Evolutionary conservation across 2,113 vertebrate species (phyloP), one percentile per base, ranked within the genome.

Genomic region (Toxotes chatareus): DNA sequence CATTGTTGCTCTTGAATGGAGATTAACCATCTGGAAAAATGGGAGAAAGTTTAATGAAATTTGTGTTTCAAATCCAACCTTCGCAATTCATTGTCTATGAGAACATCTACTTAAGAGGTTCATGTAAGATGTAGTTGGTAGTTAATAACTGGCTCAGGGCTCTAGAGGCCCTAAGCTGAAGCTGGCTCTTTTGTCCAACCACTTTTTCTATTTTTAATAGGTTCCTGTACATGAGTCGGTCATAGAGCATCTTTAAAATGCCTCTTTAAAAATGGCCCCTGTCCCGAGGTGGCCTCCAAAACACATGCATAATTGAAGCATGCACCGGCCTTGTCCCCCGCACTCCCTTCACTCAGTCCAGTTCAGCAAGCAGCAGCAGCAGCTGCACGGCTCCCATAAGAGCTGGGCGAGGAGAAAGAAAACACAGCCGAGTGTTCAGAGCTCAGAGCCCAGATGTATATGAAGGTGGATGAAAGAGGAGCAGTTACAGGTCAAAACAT

Each of bases 181-280:
- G 72, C 76, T 13, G 70, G 71, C 80, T 80, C 70, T 90, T 94
- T 90, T 92, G 89, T 93, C 80, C 23, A 3, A 93, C 89, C 88
- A 82, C 89, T 88, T 83, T 73, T 86, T 94, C 84, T 81, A 94
- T 93, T 90, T 94, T 94, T 94, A 81, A 93, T 92, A 82, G 64
- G 53, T 82, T 93, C 84, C 79, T 79, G 88, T 90, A 90, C 86
- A 91, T 73, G 87, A 91, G 82, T 86, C 61, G 38, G 76, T 51
- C 1, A 66, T 47, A 65, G 81, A 91, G 83, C 65, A 85, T 90
- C 82, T 91, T 83, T 75, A 74, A 89, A 89, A 83, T 74, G 21
- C 27, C 86, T 89, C 82, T 90, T 85, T 89, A 83, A 91, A 92
- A 92, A 87, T 8, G 75, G 78, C 81, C 86, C 68, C 71, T 87